phyloP scores from a whole-genome alignment of 2,113 vertebrate genomes.

The Pachyramphus minor region DNA sequence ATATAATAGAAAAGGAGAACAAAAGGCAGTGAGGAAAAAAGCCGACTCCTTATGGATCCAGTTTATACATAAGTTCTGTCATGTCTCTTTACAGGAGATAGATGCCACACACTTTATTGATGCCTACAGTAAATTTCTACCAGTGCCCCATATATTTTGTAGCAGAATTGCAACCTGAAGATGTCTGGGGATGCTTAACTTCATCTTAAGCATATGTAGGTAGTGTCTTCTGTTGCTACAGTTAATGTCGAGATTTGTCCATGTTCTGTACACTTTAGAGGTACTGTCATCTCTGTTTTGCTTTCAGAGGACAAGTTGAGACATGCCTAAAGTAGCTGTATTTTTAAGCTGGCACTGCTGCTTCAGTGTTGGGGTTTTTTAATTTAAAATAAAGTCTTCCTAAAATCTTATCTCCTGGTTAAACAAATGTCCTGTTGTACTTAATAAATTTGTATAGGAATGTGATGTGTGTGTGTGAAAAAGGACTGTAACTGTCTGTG shows the following conservation, averaged over 20 bases:
- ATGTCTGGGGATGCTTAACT: not conserved
- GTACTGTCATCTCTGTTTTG: not conserved
- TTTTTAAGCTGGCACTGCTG: not conserved
- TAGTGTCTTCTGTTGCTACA: not conserved
- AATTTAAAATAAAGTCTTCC: not conserved
- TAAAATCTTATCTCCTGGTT: not conserved
- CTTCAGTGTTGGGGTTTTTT: not conserved
- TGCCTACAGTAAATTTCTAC: not conserved
- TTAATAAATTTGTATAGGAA: not conserved
- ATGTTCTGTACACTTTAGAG: not conserved
- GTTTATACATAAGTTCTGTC: not conserved
- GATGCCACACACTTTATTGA: not conserved
- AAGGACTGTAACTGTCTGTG: not conserved
- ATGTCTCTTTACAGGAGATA: not conserved
- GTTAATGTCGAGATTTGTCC: not conserved
- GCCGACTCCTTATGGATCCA: not conserved
- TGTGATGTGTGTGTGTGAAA: not conserved
- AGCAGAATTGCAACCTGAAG: not conserved
- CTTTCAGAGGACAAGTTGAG: not conserved
- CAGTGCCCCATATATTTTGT: not conserved
- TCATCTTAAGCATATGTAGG: not conserved
- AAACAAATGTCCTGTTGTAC: not conserved
- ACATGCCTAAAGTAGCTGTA: not conserved
- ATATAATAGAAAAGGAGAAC: not conserved
- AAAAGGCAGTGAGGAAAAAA: not conserved